A percentile compares a stretch with the other conserved stretches of the same genome.
Evolutionary conservation across 2,797 vertebrate species (phyloP).

Genomic region (Centropyge bicolor): DNA sequence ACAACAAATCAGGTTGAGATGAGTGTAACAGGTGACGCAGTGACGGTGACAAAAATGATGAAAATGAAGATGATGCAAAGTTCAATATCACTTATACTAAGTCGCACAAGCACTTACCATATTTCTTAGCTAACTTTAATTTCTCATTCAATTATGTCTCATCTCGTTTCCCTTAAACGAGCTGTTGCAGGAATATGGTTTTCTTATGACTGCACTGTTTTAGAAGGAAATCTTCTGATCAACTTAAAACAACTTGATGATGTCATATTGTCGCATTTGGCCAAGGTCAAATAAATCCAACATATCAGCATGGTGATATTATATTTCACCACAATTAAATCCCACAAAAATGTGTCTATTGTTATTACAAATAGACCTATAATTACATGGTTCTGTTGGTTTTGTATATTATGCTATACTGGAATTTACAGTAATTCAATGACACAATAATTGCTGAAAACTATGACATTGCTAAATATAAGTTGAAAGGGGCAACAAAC

Average conservation of each 20-base stretch:
- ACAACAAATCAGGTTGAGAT: too few relatives aligned
- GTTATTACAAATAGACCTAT: not conserved
- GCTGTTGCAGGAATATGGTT: not conserved
- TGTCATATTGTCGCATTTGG: not conserved
- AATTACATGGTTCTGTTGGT: not conserved
- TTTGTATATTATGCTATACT: not conserved
- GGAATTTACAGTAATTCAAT: not conserved
- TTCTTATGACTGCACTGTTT: not conserved
- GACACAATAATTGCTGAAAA: not conserved
- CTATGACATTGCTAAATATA: not conserved
- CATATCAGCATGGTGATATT: too few relatives aligned
- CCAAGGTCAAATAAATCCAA: not conserved
- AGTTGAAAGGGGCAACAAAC: not conserved
- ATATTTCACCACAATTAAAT: too few relatives aligned
- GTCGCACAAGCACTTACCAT: not conserved
- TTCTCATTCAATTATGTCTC: constrained; percentile 17
- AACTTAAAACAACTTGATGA: not conserved
- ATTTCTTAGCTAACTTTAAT: constrained; percentile 1
- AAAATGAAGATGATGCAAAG: too few relatives aligned
- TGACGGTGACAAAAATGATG: too few relatives aligned
- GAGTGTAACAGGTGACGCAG: too few relatives aligned
- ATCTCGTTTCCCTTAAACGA: constrained; percentile 7
- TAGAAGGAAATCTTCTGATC: not conserved
- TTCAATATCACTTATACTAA: not conserved
- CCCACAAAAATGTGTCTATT: too few relatives aligned